Evolutionary conservation across 1,140 invertebrate species (phyloP).

Genomic region (Drosophila subpulchrella): DNA sequence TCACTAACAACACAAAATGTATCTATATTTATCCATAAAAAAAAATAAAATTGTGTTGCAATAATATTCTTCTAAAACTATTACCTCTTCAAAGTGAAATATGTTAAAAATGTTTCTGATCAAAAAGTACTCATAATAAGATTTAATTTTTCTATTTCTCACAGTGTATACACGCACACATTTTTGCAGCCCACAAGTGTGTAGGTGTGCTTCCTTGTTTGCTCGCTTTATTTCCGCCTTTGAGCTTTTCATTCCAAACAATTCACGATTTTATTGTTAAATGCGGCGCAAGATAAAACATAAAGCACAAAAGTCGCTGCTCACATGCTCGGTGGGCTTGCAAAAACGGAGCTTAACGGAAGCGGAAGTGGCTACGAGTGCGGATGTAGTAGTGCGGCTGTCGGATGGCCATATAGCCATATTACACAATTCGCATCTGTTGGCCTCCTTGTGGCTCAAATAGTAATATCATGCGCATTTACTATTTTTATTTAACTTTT

Average conservation of each 20-base stretch:
- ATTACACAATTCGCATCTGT: not conserved
- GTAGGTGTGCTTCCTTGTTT: constrained; percentile 25
- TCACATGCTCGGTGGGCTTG: constrained; percentile 6
- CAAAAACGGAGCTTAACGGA: constrained; percentile 2
- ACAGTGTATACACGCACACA: not conserved
- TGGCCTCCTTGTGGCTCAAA: constrained; percentile 25
- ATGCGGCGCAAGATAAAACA: constrained; percentile 58
- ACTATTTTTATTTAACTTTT: not conserved
- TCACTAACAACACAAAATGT: too few species aligned
- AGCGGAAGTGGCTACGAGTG: constrained; percentile 22
- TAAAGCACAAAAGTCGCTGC: constrained; percentile 28
- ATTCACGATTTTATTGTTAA: constrained; percentile 73
- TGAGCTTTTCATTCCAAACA: constrained; percentile 71
- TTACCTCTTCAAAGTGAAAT: too few species aligned
- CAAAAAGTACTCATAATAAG: too few species aligned
- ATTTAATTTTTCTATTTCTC: not conserved
- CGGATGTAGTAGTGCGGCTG: constrained; percentile 20
- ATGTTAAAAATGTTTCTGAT: too few species aligned
- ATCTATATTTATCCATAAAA: too few species aligned
- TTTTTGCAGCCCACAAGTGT: not conserved
- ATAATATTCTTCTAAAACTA: too few species aligned
- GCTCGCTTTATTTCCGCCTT: constrained; percentile 62
- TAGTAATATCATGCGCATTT: constrained; percentile 17
- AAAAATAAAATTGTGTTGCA: too few species aligned
- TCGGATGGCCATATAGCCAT: not conserved